Conservation (phyloP, 2,113 vertebrate species). For the Neotragus moschatus region DNA sequence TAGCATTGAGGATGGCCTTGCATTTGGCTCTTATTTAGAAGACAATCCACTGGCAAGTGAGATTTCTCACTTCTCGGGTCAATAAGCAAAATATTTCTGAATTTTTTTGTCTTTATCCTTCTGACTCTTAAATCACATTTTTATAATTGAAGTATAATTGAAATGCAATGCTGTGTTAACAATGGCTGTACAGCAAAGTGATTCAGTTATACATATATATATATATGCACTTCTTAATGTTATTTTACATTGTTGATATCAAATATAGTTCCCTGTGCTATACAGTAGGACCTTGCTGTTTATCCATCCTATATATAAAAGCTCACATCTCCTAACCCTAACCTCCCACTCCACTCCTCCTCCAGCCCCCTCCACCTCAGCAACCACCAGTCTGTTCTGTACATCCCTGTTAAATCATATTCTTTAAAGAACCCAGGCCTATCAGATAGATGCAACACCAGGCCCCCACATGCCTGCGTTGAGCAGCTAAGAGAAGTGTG, state of each 20-base stretch:
- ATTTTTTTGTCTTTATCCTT: not conserved
- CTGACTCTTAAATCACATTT: not conserved
- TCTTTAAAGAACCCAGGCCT: not conserved
- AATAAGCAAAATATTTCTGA: not conserved
- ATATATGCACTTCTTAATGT: not conserved
- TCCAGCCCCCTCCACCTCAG: not conserved
- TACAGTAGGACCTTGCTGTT: not conserved
- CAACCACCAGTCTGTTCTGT: not conserved
- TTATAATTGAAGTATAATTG: not conserved
- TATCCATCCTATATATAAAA: not conserved
- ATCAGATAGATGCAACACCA: not conserved
- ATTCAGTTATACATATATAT: not conserved
- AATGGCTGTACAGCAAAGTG: not conserved
- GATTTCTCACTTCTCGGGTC: not conserved
- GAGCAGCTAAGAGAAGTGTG: not conserved
- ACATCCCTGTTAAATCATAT: not conserved
- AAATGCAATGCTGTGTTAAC: not conserved
- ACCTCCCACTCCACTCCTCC: not conserved
- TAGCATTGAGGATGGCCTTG: not conserved
- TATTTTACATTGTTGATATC: not conserved
- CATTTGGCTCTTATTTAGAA: not conserved
- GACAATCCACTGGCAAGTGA: not conserved
- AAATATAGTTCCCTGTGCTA: not conserved
- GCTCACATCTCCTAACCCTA: not conserved
- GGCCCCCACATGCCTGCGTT: fast-evolving